Conservation (phyloP, 2,113 vertebrate genomes). For the Oceanodroma tethys region DNA sequence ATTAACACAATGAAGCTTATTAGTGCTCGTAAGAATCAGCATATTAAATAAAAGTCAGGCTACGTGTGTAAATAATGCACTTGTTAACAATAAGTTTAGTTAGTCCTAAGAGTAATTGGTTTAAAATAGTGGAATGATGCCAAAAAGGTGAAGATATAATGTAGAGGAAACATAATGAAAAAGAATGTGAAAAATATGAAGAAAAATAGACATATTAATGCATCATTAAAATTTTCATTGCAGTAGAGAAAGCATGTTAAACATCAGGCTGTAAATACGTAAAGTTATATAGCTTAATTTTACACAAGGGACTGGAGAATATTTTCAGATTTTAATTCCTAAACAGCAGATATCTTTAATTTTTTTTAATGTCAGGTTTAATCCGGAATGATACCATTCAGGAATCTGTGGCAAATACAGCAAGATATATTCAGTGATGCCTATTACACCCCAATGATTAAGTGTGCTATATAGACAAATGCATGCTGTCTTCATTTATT, state of each 20-base stretch:
- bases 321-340: slow-evolving; percentile 19
- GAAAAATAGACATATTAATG: background rate
- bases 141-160: background rate
- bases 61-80: background rate
- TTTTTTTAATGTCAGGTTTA: background rate
- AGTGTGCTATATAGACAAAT: background rate
- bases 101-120: background rate
- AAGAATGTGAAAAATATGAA: background rate
- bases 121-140: background rate
- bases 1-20: background rate
- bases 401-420: background rate
- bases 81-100: background rate
- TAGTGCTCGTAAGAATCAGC: background rate
- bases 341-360: background rate
- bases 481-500: background rate
- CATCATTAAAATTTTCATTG: background rate
- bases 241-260: background rate
- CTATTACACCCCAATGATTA: background rate
- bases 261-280: background rate
- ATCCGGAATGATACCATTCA: background rate
- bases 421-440: background rate
- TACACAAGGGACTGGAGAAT: background rate
- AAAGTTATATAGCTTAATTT: slow-evolving; percentile 26
- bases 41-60: background rate
- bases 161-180: background rate